These are phyloP conservation scores for Ellobius talpinus DNA, from an alignment of 2,113 vertebrate genomes.

Conservation along the genomic window DNA sequence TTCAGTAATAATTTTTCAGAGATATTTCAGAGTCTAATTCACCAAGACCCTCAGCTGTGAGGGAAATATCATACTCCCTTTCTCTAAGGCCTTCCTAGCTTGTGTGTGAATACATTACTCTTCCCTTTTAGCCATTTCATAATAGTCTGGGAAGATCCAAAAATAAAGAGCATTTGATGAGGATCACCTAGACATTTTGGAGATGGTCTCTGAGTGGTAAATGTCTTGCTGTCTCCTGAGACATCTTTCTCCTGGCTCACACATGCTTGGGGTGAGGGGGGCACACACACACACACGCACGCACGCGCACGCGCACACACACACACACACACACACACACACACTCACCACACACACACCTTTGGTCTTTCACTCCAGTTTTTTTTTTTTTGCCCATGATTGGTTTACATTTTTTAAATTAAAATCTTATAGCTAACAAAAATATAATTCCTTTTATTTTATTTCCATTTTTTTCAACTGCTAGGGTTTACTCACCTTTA, in stretches of 20 bases:
- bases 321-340: not conserved
- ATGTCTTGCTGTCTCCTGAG: not conserved
- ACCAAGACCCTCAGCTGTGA: slow-evolving; percentile 45
- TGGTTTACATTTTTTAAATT: not conserved
- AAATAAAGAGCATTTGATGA: slow-evolving; percentile 72
- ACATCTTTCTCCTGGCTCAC: not conserved
- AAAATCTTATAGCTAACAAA: not conserved
- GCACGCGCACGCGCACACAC: not conserved
- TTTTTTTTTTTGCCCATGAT: not conserved
- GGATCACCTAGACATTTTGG: slow-evolving; percentile 20
- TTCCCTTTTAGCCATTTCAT: slow-evolving; percentile 54
- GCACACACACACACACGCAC: not conserved
- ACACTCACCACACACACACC: not conserved
- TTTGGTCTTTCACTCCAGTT: not conserved
- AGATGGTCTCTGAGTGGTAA: not conserved
- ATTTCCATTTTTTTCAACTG: not conserved
- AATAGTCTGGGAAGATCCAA: slow-evolving; percentile 41
- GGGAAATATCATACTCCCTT: slow-evolving; percentile 47
- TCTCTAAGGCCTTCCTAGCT: slow-evolving; percentile 22
- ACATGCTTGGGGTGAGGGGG: no score
- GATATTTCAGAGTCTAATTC: slow-evolving; percentile 62
- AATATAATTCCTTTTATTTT: not conserved
- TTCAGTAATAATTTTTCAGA: slow-evolving; percentile 69
- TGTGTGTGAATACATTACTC: slow-evolving; percentile 46
- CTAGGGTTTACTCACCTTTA: not conserved